These are phyloP conservation scores for Epizoanthus stellaris DNA, from an alignment of 92 coral and sea anemone genomes.

Conservation along the genomic window DNA sequence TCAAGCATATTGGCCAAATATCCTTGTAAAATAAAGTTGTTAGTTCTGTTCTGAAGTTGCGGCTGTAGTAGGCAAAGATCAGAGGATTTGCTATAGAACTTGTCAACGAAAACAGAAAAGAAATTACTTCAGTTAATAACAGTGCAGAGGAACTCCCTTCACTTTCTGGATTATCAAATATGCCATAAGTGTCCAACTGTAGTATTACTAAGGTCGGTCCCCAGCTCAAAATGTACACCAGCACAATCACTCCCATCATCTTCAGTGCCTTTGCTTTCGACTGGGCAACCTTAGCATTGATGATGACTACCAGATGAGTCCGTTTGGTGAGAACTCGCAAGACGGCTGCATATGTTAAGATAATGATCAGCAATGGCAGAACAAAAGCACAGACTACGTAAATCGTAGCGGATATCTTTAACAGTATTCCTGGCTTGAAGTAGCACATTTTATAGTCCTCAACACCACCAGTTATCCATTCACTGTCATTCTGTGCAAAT, in stretches of 20 bases:
- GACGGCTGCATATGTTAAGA: background rate
- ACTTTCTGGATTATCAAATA: background rate
- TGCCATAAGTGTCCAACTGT: background rate
- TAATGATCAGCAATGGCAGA: background rate
- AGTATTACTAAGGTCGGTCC: background rate
- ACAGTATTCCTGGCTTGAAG: background rate
- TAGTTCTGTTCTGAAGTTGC: conserved; percentile 7
- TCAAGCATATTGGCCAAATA: too few relatives aligned
- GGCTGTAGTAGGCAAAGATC: conserved; percentile 14
- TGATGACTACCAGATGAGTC: too few relatives aligned
- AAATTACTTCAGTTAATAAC: background rate
- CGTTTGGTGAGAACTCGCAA: background rate
- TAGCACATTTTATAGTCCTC: background rate
- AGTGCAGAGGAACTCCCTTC: too few relatives aligned
- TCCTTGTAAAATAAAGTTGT: background rate
- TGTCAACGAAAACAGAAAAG: conserved; percentile 2
- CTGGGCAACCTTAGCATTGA: background rate
- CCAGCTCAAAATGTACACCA: conserved; percentile 11
- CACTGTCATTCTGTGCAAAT: background rate
- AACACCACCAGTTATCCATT: too few relatives aligned
- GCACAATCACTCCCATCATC: conserved; percentile 13
- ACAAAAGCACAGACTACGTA: background rate
- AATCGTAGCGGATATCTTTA: conserved; percentile 1
- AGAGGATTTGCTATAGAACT: conserved; percentile 9
- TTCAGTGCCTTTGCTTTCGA: conserved; percentile 18